A percentile compares a stretch with the other conserved stretches of the same genome.
These are phyloP conservation scores for Syngnathus scovelli DNA, from an alignment of 2,113 vertebrate species.

Conservation along the genomic window DNA sequence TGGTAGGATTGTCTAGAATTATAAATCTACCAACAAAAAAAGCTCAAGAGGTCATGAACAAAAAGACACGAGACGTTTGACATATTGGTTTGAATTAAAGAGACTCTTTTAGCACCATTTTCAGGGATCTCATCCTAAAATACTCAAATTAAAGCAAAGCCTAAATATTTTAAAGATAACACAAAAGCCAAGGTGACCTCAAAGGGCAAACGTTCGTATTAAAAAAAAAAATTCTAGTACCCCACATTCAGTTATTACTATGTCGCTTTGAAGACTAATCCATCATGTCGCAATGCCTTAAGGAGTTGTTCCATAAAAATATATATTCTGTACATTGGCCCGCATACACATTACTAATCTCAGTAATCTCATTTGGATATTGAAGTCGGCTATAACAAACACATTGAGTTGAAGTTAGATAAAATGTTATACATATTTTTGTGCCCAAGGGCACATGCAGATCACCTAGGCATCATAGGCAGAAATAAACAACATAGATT, in stretches of 20 bases:
- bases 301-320: neutral
- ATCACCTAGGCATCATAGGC: slow-evolving; percentile 44
- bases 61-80: too few relatives aligned
- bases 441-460: neutral
- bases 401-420: neutral
- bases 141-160: too few relatives aligned
- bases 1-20: too few relatives aligned
- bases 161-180: neutral
- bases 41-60: too few relatives aligned
- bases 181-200: neutral
- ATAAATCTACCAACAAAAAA: too few relatives aligned
- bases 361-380: neutral
- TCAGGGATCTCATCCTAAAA: too few relatives aligned
- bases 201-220: neutral
- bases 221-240: neutral
- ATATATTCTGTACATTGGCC: neutral
- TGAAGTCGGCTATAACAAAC: neutral
- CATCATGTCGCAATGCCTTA: neutral
- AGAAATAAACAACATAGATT: slow-evolving; percentile 43
- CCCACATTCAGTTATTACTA: neutral
- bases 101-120: too few relatives aligned
- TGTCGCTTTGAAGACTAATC: neutral
- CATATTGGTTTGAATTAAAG: too few relatives aligned
- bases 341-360: neutral
- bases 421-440: neutral